Conservation (phyloP, 92 coral and sea anemone species). For the Pocillopora meandrina region DNA sequence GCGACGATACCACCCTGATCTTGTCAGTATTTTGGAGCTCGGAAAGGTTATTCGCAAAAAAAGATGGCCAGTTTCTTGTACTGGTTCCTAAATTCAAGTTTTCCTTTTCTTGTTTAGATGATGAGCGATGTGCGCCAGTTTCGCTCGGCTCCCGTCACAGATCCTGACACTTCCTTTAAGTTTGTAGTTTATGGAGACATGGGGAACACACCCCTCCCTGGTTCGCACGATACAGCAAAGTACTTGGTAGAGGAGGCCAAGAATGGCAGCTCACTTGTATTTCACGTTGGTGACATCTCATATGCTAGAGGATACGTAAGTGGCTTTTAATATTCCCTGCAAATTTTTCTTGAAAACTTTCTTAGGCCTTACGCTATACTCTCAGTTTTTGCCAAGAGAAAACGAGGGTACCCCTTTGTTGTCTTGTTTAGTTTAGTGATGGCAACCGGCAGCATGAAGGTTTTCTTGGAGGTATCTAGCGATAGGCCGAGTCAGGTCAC, state of each 20-base stretch:
- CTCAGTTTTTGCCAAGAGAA: too few relatives aligned
- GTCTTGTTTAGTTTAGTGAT: too few relatives aligned
- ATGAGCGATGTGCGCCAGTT: slow-evolving; percentile 50
- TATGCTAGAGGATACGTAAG: slow-evolving; percentile 87
- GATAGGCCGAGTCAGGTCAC: too few relatives aligned
- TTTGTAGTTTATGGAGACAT: slow-evolving; percentile 86
- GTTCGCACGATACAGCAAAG: slow-evolving; percentile 71
- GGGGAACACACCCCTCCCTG: slow-evolving; percentile 64
- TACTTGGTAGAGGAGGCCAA: slow-evolving; percentile 71
- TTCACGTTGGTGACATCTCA: slow-evolving; percentile 89
- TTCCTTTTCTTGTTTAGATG: slow-evolving; percentile 26
- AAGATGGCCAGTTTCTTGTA: neutral
- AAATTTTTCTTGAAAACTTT: too few relatives aligned
- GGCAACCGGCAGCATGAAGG: too few relatives aligned
- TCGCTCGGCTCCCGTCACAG: slow-evolving; percentile 70
- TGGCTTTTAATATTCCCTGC: neutral
- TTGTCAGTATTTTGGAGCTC: too few relatives aligned
- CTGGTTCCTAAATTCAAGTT: neutral
- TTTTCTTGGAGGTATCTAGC: too few relatives aligned
- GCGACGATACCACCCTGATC: too few relatives aligned
- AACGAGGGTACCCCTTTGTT: too few relatives aligned
- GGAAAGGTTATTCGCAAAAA: too few relatives aligned
- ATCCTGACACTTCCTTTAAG: slow-evolving; percentile 77
- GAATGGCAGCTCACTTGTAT: slow-evolving; percentile 64
- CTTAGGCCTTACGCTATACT: too few relatives aligned